Base-by-base conservation (phyloP, 2,797 vertebrate species). In the Potorous gilbertii region DNA sequence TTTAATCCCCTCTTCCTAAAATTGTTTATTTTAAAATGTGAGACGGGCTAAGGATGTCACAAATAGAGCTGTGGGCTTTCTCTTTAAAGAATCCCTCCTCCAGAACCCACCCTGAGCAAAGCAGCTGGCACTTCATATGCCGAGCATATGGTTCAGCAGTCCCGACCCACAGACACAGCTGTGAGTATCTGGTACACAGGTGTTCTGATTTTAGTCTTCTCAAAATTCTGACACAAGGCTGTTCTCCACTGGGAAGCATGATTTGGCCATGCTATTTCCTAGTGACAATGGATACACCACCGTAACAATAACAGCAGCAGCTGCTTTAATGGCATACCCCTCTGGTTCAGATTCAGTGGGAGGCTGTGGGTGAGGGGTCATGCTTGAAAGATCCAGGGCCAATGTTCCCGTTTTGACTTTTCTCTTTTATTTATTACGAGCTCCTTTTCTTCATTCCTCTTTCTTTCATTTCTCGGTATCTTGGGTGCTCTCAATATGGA, bases 81-180 rank as follows among this genome's bases (percentile, higher is more conserved):
- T 97, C 97, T 98, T 98, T 98, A 98, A 98, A 98, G 98, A 98
- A 96, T 97, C 96, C 96, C 98, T 98, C 97, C 98, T 98, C 98
- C 95, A 95, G 52, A 97, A 97, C 96, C 96, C 97, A 95, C 98
- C 98, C 98, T 97, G 90, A 93, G 98, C 97, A 97, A 97, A 96
- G 95, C 96, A 97, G 94, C 97, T 98, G 98, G 98, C 97, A 97
- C 94, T 96, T 96, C 98, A 98, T 98, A 96, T 98, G 98, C 92
- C 92, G 91, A 96, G 96, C 98, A 99, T 98, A 98, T 98, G 98
- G 95, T 1, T 90, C 0, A 0, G 91, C 56, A 59, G 96, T 93
- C 50, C 97, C 55, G 94, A 93, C 94, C 94, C 46, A 54, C n/a
- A 66, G 90, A 92, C 27, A 93, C 97, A 96, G 97, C 97, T 97